Conservation (phyloP, 2,888 invertebrate species). For the Tholera decimalis region DNA sequence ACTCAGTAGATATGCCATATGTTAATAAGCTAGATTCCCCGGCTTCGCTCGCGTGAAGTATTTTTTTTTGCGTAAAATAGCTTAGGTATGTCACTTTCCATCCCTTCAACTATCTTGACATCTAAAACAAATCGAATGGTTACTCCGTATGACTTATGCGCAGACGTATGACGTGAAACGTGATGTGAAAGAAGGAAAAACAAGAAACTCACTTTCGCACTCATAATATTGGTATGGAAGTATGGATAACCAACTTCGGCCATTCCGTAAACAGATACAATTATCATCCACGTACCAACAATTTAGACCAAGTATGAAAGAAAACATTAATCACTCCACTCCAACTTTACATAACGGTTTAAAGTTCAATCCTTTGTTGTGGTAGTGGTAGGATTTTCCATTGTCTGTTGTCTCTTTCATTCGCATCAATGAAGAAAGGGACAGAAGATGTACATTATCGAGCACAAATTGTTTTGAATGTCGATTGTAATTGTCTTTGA, state of each 20-base stretch:
- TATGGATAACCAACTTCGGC: neutral
- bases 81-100: no score
- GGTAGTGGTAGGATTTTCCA: slow-evolving; percentile 37
- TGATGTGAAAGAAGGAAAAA: no score
- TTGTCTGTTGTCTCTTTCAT: slow-evolving; percentile 30
- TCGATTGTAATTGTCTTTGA: slow-evolving; percentile 24
- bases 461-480: slow-evolving; percentile 25
- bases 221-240: no score
- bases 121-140: no score
- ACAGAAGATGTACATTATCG: slow-evolving; percentile 25
- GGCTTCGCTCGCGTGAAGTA: no score
- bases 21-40: no score
- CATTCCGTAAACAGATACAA: slow-evolving; percentile 12
- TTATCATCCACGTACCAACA: slow-evolving; percentile 2
- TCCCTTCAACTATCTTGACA: no score
- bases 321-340: slow-evolving; percentile 51
- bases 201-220: no score
- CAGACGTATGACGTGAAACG: no score
- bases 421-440: slow-evolving; percentile 3
- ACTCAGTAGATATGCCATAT: no score
- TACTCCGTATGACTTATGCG: no score
- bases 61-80: no score
- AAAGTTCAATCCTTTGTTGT: slow-evolving; percentile 60
- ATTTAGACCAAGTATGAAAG: slow-evolving; percentile 7
- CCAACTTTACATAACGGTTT: slow-evolving; percentile 33